Percentiles rank a stretch among this genome's conserved stretches.
Evolutionary conservation across 2,888 invertebrate species (phyloP).

Genomic region (Dendrolimus houi): DNA sequence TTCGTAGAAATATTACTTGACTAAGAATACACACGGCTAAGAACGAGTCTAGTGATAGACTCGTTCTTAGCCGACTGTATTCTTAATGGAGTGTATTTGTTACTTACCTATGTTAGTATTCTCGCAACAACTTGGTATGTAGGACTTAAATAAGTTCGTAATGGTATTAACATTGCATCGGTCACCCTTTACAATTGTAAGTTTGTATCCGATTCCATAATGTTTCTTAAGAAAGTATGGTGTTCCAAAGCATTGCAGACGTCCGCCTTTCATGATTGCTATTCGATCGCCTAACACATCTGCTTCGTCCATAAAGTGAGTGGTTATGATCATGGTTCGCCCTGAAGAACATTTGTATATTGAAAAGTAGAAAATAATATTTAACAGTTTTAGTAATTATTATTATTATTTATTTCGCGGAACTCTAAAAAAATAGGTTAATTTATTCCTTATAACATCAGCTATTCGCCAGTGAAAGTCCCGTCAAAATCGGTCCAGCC

Average conservation of each 20-base stretch:
- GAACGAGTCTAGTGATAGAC: too few species aligned
- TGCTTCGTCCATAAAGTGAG: constrained; percentile 95
- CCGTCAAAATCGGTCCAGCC: too few species aligned
- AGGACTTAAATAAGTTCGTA: constrained; percentile 76
- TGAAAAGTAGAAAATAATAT: too few species aligned
- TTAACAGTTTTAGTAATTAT: too few species aligned
- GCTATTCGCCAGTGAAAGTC: too few species aligned
- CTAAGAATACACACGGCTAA: too few species aligned
- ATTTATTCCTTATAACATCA: too few species aligned
- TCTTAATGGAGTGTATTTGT: neutral
- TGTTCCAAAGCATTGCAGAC: constrained; percentile 88
- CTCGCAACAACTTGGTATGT: constrained; percentile 80
- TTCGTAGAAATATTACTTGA: too few species aligned
- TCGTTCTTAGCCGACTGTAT: neutral
- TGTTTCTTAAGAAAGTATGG: constrained; percentile 89
- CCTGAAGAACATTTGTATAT: constrained; percentile 41
- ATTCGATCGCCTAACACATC: constrained; percentile 91
- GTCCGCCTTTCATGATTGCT: constrained; percentile 90
- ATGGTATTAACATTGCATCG: constrained; percentile 43
- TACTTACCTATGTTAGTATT: constrained; percentile 80
- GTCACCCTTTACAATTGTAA: constrained; percentile 74
- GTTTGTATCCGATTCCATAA: constrained; percentile 90
- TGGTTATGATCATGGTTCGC: constrained; percentile 87
- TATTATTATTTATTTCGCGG: too few species aligned
- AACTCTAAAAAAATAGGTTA: too few species aligned